Percentiles rank a stretch among this genome's conserved stretches.
Evolutionary conservation across 2,888 invertebrate genomes (phyloP).

Genomic region (Acronicta psi): DNA sequence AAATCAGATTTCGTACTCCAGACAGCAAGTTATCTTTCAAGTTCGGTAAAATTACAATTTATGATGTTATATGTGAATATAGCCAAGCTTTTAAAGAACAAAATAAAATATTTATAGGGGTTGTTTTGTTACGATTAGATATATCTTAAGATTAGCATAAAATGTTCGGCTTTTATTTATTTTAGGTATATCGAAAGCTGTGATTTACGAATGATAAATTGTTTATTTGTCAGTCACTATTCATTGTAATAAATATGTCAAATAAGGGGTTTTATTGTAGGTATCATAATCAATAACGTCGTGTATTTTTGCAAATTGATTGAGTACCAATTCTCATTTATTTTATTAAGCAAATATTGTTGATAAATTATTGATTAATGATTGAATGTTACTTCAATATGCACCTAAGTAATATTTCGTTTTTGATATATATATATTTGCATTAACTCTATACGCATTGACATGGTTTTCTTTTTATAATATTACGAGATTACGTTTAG

Average conservation of each 20-base stretch:
- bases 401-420: too few relatives aligned
- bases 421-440: too few relatives aligned
- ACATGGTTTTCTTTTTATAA: too few relatives aligned
- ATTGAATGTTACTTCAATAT: too few relatives aligned
- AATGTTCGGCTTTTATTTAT: not conserved
- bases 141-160: not conserved
- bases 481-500: too few relatives aligned
- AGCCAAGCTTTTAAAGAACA: not conserved
- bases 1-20: conserved; percentile 29
- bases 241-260: not conserved
- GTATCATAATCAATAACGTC: too few relatives aligned
- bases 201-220: not conserved
- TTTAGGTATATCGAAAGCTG: not conserved
- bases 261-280: too few relatives aligned
- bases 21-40: conserved; percentile 10
- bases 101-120: not conserved
- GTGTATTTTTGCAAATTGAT: not conserved
- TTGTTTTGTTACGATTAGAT: not conserved
- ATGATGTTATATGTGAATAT: conserved; percentile 6
- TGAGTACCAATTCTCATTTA: too few relatives aligned
- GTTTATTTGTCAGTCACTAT: not conserved
- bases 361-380: too few relatives aligned
- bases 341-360: too few relatives aligned
- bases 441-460: too few relatives aligned
- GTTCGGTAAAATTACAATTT: conserved; percentile 29